Percentiles rank a stretch among this genome's conserved stretches.
These are phyloP conservation scores for Lepidocyrtinus sp. DNA, from an alignment of 2,888 invertebrate genomes.

Conservation along the genomic window DNA sequence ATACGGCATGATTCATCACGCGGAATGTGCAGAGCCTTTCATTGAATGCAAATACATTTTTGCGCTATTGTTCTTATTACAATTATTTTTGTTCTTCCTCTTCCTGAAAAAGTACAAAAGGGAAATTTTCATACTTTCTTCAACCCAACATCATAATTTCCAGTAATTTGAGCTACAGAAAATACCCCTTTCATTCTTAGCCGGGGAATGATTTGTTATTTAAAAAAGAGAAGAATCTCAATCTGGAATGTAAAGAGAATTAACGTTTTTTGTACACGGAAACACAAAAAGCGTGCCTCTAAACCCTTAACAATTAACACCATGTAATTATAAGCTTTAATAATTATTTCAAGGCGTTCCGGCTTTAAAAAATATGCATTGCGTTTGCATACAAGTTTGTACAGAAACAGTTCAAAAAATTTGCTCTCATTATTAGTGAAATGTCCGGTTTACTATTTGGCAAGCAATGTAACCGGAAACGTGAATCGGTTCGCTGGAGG, in stretches of 20 bases:
- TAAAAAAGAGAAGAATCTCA: constrained; percentile 15
- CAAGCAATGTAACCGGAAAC: constrained; percentile 58
- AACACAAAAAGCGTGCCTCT: constrained; percentile 34
- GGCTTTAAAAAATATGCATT: not conserved
- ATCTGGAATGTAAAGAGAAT: not conserved
- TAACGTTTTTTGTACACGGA: not conserved
- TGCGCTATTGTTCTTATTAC: not conserved
- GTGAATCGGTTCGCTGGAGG: constrained; percentile 51
- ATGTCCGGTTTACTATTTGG: constrained; percentile 55
- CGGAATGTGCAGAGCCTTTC: constrained; percentile 14
- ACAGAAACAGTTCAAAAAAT: constrained; percentile 38
- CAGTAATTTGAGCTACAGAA: not conserved
- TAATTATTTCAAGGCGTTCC: constrained; percentile 42
- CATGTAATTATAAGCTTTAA: constrained; percentile 51
- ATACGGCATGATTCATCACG: constrained; percentile 2
- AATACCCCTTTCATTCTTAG: not conserved
- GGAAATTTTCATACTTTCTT: not conserved
- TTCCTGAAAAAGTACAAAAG: not conserved
- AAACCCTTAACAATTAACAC: constrained; percentile 56
- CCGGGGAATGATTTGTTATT: constrained; percentile 41
- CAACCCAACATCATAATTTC: constrained; percentile 28
- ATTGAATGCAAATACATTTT: constrained; percentile 7
- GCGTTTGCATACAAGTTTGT: constrained; percentile 34
- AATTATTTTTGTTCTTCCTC: not conserved
- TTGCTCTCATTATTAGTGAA: constrained; percentile 59